Percentiles rank a stretch among this genome's conserved stretches.
These are phyloP conservation scores for Tribolium madens DNA, from an alignment of 1,140 invertebrate genomes.

Conservation along the genomic window DNA sequence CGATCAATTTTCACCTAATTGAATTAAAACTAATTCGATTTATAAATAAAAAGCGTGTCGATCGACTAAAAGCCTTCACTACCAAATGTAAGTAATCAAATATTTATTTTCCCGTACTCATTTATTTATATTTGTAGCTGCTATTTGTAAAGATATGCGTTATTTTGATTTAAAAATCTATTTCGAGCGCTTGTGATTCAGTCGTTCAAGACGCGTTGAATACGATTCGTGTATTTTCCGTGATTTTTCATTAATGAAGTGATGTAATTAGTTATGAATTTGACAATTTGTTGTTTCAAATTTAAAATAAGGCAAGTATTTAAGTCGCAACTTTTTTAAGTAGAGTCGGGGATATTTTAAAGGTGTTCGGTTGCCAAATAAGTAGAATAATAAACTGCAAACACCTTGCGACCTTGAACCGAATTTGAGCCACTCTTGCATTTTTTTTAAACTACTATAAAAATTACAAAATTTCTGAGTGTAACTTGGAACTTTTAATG, in stretches of 20 bases:
- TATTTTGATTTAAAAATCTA: conserved; percentile 42
- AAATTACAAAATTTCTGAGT: too few species aligned
- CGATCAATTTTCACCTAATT: neutral
- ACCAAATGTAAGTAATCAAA: conserved; percentile 9
- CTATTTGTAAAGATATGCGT: conserved; percentile 43
- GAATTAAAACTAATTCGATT: conserved; percentile 7
- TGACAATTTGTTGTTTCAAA: conserved; percentile 54
- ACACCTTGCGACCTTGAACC: conserved; percentile 7
- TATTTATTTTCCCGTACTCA: neutral
- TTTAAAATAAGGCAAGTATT: conserved; percentile 57
- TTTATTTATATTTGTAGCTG: conserved; percentile 31
- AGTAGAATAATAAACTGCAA: conserved; percentile 3
- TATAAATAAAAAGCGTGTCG: neutral
- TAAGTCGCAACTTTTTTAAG: neutral
- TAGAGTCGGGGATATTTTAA: neutral
- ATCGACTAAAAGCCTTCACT: neutral
- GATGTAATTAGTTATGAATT: conserved; percentile 25
- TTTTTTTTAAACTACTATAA: neutral
- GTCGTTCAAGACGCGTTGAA: neutral
- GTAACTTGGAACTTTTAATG: too few species aligned
- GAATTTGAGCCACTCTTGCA: neutral
- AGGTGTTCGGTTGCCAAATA: neutral
- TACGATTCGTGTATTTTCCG: neutral
- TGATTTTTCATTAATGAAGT: conserved; percentile 10
- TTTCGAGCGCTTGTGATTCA: conserved; percentile 41